Percentiles rank a stretch among this genome's conserved stretches.
These are phyloP conservation scores for Amphimallon solstitiale DNA, from an alignment of 2,888 invertebrate species.

Conservation along the genomic window DNA sequence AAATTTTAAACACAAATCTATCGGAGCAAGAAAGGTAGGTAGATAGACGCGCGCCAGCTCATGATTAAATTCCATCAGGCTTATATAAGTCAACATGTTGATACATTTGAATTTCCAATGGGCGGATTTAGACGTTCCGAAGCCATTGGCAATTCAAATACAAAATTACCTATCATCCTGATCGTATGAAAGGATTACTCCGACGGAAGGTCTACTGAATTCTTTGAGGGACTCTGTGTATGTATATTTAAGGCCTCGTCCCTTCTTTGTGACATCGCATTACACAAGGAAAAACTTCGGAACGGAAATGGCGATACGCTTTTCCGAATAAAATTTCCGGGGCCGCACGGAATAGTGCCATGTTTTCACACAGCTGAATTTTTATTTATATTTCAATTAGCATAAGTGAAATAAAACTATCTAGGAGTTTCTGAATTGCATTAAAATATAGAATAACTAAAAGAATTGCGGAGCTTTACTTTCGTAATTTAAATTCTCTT, in stretches of 20 bases:
- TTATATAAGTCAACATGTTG: neutral
- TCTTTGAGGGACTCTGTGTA: conserved; percentile 37
- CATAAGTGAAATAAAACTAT: neutral
- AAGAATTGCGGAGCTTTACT: too few relatives aligned
- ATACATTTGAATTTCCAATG: conserved; percentile 14
- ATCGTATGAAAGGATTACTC: conserved; percentile 47
- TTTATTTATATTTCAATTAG: too few relatives aligned
- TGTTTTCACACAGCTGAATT: too few relatives aligned
- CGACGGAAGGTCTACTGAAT: neutral
- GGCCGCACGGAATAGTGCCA: neutral
- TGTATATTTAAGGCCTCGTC: conserved; percentile 43
- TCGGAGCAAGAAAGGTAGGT: too few relatives aligned
- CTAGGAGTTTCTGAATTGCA: neutral
- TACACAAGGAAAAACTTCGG: conserved; percentile 11
- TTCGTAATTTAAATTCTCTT: too few relatives aligned
- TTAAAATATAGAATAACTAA: too few relatives aligned
- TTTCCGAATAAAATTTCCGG: neutral
- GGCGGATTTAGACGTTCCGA: conserved; percentile 12
- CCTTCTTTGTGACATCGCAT: conserved; percentile 34
- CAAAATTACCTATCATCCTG: conserved; percentile 46
- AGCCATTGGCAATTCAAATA: conserved; percentile 49
- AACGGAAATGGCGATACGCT: conserved; percentile 6
- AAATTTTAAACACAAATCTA: too few relatives aligned
- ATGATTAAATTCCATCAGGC: neutral
- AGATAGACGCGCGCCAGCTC: too few relatives aligned